Conservation (phyloP, 1,140 invertebrate species). For the Pectinophora gossypiella region DNA sequence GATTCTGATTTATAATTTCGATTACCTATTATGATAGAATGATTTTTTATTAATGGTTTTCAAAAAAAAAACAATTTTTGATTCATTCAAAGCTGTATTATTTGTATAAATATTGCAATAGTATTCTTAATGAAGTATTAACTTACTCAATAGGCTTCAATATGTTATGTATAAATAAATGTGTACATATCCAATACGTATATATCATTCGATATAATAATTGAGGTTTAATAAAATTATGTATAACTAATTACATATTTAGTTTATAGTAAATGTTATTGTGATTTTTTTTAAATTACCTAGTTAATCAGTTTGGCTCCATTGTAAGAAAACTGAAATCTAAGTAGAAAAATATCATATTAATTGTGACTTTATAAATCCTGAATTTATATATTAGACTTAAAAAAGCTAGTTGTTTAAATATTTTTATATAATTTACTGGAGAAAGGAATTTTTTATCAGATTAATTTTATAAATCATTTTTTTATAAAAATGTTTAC, state of each 20-base stretch:
- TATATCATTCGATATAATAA: neutral
- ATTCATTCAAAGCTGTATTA: neutral
- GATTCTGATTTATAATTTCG: too few species aligned
- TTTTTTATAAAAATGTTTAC: too few species aligned
- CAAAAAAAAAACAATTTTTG: constrained; percentile 16
- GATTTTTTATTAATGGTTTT: neutral
- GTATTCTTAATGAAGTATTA: constrained; percentile 57
- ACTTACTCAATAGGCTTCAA: constrained; percentile 24
- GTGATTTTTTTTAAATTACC: neutral
- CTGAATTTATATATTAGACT: too few species aligned
- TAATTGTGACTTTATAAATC: too few species aligned
- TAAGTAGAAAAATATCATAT: too few species aligned
- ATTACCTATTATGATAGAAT: too few species aligned
- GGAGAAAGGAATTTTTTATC: too few species aligned
- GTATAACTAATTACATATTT: neutral
- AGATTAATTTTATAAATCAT: too few species aligned
- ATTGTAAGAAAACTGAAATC: too few species aligned
- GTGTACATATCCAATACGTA: constrained; percentile 31
- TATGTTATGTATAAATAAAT: constrained; percentile 7
- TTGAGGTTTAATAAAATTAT: neutral
- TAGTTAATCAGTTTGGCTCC: neutral
- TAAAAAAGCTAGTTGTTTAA: too few species aligned
- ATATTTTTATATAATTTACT: too few species aligned
- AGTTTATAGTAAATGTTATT: neutral
- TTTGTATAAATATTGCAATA: constrained; percentile 18